phyloP scores from a whole-genome alignment of 2,113 vertebrate genomes.

The Tichodroma muraria region DNA sequence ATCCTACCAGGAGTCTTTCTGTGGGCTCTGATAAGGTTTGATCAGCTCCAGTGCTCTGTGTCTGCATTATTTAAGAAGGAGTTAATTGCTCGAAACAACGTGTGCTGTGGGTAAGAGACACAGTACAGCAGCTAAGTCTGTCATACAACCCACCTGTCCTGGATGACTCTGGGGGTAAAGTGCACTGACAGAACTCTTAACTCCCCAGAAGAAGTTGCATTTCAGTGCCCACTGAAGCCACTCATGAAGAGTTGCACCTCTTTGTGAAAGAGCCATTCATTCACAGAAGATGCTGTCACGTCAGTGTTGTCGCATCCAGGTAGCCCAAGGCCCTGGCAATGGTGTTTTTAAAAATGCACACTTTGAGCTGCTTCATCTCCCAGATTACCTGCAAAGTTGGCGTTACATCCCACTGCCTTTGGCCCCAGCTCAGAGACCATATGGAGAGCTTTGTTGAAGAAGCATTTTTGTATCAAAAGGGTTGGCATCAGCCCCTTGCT shows the following conservation, averaged over 20 bases:
- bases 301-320: neutral
- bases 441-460: constrained; percentile 45
- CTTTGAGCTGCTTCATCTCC: neutral
- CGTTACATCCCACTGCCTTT: neutral
- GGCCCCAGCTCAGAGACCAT: constrained; percentile 31
- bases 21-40: neutral
- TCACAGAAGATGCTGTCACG: neutral
- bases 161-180: neutral
- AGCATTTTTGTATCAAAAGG: constrained; percentile 33
- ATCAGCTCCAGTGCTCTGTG: neutral
- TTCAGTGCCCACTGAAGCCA: neutral
- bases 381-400: constrained; percentile 16
- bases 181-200: neutral
- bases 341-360: neutral
- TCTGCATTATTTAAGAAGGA: neutral
- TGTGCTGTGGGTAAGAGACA: neutral
- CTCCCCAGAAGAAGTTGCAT: neutral
- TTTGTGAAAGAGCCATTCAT: neutral
- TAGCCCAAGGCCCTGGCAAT: neutral
- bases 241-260: neutral
- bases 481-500: constrained; percentile 37
- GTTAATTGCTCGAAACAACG: neutral
- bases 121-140: neutral
- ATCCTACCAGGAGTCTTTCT: neutral
- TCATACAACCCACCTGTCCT: neutral